phyloP scores from a whole-genome alignment of 2,113 vertebrate species.

The Chaetodon trifascialis region DNA sequence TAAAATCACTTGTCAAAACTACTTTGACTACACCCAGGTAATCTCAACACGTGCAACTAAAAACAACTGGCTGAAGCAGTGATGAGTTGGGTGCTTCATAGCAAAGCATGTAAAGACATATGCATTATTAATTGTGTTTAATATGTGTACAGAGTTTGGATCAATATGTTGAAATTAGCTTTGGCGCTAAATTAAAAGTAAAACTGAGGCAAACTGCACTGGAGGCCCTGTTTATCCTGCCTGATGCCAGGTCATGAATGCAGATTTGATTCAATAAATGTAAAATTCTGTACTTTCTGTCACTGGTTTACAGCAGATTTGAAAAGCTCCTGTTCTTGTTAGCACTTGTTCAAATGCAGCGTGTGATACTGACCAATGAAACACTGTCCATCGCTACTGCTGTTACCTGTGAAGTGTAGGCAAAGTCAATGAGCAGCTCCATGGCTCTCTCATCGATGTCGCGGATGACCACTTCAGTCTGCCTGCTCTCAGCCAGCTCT shows the following conservation, averaged over 20 bases:
- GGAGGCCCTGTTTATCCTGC: background rate
- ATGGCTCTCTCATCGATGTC: slow-evolving; percentile 98
- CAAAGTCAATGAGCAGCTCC: slow-evolving; percentile 99
- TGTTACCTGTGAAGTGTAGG: slow-evolving; percentile 94
- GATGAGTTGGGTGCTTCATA: too few relatives aligned
- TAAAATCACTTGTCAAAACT: background rate
- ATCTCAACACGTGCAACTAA: background rate
- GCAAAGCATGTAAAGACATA: too few relatives aligned
- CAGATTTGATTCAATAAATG: background rate
- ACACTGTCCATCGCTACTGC: too few relatives aligned
- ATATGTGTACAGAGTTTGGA: too few relatives aligned
- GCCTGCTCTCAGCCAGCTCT: slow-evolving; percentile 95
- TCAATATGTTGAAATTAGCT: too few relatives aligned
- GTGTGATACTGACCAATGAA: background rate
- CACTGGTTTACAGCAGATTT: background rate
- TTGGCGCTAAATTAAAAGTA: background rate
- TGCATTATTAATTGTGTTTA: too few relatives aligned
- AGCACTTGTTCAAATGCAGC: too few relatives aligned
- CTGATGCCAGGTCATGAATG: background rate
- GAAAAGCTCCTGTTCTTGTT: background rate
- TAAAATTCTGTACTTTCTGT: background rate
- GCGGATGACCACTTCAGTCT: slow-evolving; percentile 97
- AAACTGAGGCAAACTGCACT: too few relatives aligned
- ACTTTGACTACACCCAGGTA: background rate
- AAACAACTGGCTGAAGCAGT: too few relatives aligned